Evolutionary conservation across 2,888 invertebrate genomes (phyloP), one percentile per base, ranked within the genome.

Genomic region (Molorchus minor): DNA sequence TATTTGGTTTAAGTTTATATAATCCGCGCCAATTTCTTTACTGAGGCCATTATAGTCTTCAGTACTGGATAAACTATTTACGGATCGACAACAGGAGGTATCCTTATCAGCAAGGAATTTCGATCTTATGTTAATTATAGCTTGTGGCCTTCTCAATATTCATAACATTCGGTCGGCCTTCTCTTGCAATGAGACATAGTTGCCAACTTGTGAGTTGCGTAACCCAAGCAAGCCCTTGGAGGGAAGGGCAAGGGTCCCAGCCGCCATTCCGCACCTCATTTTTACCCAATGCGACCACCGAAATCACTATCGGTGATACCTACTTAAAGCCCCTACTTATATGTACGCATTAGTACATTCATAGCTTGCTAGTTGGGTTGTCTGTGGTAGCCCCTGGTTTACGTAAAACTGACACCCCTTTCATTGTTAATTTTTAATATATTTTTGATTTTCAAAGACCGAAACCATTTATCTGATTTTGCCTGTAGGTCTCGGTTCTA

Each of bases 101-200:
- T 54, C 51, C 44, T 57, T 61, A 61, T 60, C 61, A 57, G 58
- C 53, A 55, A 51, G 66, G 66, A 66, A 66, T 66, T 64, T 30
- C 49, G 64, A 66, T 66, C 76, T 78, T 77, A 78, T 77, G 78
- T 75, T 78, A 76, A 78, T 77, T 77, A 77, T 76, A 72, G 76
- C 77, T 75, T 72, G 76, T 72, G 78, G 77, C 72, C 71, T 73
- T 76, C 75, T 76, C 77, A 75, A 77, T 77, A 77, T 78, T 77
- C 78, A 75, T 76, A 76, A 76, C 76, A 75, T 75, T 73, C 71
- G 64, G 67, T 64, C 57, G 67, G 69, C 65, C 53, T 57, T 70
- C 72, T 70, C 68, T 72, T 69, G 72, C 75, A 75, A 75, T 76
- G 72, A 72, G 69, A 69, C 73, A 74, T 75, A 76, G 75, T 76